Evolutionary conservation across 2,113 vertebrate genomes (phyloP), one percentile per base, ranked within the genome.

Genomic region (Prinia subflava): DNA sequence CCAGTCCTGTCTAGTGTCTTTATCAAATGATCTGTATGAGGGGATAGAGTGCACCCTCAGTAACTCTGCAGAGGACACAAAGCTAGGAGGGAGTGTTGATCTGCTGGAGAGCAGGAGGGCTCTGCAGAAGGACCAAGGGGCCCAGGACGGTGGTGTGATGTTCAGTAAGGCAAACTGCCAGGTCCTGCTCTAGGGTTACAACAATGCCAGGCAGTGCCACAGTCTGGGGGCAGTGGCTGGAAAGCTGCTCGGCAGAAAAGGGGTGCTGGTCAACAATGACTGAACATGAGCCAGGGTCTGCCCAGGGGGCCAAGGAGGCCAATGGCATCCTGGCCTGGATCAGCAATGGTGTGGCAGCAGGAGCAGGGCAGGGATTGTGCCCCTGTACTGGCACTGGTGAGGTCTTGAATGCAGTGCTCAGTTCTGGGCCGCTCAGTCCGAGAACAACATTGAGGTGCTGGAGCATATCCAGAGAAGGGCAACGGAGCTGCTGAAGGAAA

Each of bases 221-320:
- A 22, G 31, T 3, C 27, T 27, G 17, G 11, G 30, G 10, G 3
- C 6, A 57, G 30, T 10, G 20, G 42, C 70, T 49, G 15, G 19
- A 49, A n/a, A 30, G 30, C 15, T 39, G n/a, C 42, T 0, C 35
- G 49, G 52, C 3, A 20, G 35, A 17, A n/a, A n/a, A 75, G 30
- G 15, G 0, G 6, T 41, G 35, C 20, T 75, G 60, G 13, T 41
- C 5, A 5, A 7, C 24, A 57, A 30, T 1, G 0, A 25, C 44
- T 50, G 31, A 20, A 31, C 25, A 21, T 22, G 30, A 59, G 30
- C 31, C 70, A 67, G 21, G 0, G 33, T 2, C 1, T 33, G 20
- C 15, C 35, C 30, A 76, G 60, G 24, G 0, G 30, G 8, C 30
- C 52, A 49, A 49, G 16, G 0, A 17, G 60, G 24, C 8, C 0